Percentiles rank a stretch among this genome's conserved stretches.
These are phyloP conservation scores for Neodontobutis hainanensis DNA, from an alignment of 2,113 vertebrate genomes.

Conservation along the genomic window DNA sequence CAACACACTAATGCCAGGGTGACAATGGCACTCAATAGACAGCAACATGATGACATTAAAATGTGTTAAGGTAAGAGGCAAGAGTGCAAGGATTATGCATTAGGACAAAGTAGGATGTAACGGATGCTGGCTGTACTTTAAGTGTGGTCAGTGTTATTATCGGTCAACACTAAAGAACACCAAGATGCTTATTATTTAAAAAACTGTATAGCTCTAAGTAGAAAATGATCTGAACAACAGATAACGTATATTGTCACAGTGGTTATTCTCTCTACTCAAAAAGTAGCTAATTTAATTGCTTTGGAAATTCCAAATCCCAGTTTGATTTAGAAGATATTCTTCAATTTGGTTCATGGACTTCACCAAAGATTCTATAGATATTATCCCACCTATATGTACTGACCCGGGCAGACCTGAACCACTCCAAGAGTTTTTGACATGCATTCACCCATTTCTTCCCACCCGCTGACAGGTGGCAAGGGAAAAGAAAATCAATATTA, in stretches of 20 bases:
- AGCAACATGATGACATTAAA: constrained; percentile 4
- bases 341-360: no score
- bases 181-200: background rate
- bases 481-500: background rate
- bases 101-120: constrained; percentile 2
- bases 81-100: background rate
- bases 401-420: no score
- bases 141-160: background rate
- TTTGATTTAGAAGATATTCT: no score
- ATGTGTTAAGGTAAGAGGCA: background rate
- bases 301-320: no score
- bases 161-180: background rate
- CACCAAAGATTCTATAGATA: background rate
- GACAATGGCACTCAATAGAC: constrained; percentile 19
- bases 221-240: background rate
- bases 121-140: background rate
- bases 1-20: constrained; percentile 2
- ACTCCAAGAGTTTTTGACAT: background rate
- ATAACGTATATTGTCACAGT: background rate
- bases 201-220: background rate
- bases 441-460: background rate
- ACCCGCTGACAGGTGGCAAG: background rate
- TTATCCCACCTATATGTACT: no score
- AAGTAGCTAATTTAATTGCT: no score
- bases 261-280: background rate